These are phyloP conservation scores for Aphidius ervi DNA, from an alignment of 1,140 invertebrate genomes.

Conservation along the genomic window DNA sequence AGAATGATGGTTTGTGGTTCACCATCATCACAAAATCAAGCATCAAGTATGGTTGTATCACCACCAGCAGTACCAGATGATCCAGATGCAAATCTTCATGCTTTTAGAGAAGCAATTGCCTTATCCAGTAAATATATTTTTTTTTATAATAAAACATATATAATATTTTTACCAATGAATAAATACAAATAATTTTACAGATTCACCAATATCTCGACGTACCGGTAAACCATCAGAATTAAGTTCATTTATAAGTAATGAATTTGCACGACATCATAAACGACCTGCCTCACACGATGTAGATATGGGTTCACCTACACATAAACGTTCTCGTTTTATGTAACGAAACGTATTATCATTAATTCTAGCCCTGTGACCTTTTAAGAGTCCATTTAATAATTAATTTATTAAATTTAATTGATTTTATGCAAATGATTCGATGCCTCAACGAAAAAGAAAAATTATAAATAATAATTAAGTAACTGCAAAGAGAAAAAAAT, in stretches of 20 bases:
- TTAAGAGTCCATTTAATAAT: too few species aligned
- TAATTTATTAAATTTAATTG: too few species aligned
- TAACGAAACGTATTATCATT: conserved; percentile 54
- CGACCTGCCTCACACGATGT: conserved; percentile 64
- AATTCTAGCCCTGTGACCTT: too few species aligned
- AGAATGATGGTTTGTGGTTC: conserved; percentile 52
- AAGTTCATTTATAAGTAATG: conserved; percentile 72
- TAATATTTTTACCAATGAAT: conserved; percentile 3
- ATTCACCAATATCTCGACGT: conserved; percentile 45
- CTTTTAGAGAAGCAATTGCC: conserved; percentile 73
- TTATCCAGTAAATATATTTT: conserved; percentile 52
- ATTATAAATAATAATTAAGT: too few species aligned
- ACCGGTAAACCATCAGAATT: conserved; percentile 58
- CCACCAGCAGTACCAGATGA: conserved; percentile 44
- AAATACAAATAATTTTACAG: conserved; percentile 24
- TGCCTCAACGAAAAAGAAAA: background rate
- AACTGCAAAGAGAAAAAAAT: too few species aligned
- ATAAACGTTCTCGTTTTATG: conserved; percentile 60
- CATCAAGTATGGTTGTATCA: conserved; percentile 48
- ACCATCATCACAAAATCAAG: conserved; percentile 51
- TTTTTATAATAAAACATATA: conserved; percentile 16
- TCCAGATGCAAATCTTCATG: conserved; percentile 62
- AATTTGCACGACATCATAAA: conserved; percentile 73
- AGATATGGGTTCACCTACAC: conserved; percentile 65
- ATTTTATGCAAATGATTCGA: background rate